Base-by-base conservation (phyloP, 2,888 invertebrate species). In the Colostygia pectinataria region DNA sequence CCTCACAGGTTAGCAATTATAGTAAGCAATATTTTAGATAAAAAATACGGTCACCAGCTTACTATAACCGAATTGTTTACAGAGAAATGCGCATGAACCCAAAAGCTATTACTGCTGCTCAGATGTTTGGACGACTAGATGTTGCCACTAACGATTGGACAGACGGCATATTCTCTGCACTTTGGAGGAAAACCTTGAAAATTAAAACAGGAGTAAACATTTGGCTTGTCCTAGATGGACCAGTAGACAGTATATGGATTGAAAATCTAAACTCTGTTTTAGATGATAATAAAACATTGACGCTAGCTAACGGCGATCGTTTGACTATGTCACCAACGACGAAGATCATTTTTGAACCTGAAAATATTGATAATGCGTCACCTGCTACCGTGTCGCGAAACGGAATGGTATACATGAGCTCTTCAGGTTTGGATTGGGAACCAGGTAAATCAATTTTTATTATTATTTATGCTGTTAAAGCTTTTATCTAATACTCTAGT, bases 81-180 rank as follows among this genome's bases (percentile, higher is more conserved):
- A 93, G 95, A 60, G 98, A 99, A 91, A 97, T 98, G 97, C 91
- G 98, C 59, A 98, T 99, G 98, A 99, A 99, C 83, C 99, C 99
- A 0, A 99, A 99, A 88, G 97, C 98, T 9, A 98, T 99, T 69
- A 98, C 98, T 8, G 97, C 98, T 0, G 94, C 98, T 0, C 98
- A 99, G 91, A 99, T 99, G 99, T 99, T 99, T 77, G 99, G 99
- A 0, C 93, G 97, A 18, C 88, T 98, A 13, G 98, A 99, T 74
- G 98, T 99, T 0, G 98, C 98, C 1, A 99, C 98, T 1, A 99
- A 99, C 73, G 99, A 99, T 74, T 99, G 99, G 99, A 99, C 98
- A 0, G 98, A 99, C 78, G 99, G 99, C 4, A 98, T 99, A 68
- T 99, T 99, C 83, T 98, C 98, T 0, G 97, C 98, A 0, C 88